phyloP scores from a whole-genome alignment of 1,140 invertebrate genomes.

The Propsilocerus akamusi region DNA sequence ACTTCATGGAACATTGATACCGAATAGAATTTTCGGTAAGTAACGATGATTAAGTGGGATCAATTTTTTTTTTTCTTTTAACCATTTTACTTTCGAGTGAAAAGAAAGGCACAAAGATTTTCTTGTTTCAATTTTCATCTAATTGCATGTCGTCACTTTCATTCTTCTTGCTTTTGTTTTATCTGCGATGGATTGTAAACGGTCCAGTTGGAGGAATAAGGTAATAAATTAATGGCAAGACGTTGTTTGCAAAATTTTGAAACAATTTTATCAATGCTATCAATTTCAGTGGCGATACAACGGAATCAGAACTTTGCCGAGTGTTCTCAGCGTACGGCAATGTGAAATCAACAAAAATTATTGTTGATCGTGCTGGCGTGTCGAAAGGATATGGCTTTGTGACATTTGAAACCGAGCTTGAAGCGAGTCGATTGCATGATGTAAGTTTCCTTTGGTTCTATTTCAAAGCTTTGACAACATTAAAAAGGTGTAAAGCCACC shows the following conservation, averaged over 20 bases:
- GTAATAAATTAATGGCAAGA: slow-evolving; percentile 11
- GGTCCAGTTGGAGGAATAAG: slow-evolving; percentile 21
- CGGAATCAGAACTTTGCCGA: slow-evolving; percentile 62
- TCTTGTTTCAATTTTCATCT: not conserved
- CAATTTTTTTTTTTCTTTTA: too few species aligned
- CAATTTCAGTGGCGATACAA: slow-evolving; percentile 47
- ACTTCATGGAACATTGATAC: slow-evolving; percentile 69
- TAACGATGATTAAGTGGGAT: not conserved
- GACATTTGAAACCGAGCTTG: slow-evolving; percentile 84
- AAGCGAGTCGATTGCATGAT: slow-evolving; percentile 57
- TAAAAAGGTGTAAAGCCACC: too few species aligned
- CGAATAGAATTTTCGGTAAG: slow-evolving; percentile 83
- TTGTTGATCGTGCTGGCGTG: slow-evolving; percentile 79
- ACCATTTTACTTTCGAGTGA: too few species aligned
- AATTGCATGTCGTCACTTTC: not conserved
- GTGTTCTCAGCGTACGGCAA: slow-evolving; percentile 75
- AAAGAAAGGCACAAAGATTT: too few species aligned
- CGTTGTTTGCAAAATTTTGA: not conserved
- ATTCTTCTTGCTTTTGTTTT: not conserved
- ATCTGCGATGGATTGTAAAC: not conserved
- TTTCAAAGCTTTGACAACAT: not conserved
- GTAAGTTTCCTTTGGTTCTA: slow-evolving; percentile 21
- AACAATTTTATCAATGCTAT: not conserved
- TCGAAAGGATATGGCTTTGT: slow-evolving; percentile 93
- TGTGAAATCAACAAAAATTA: slow-evolving; percentile 86